These are phyloP conservation scores for Leucoptera coffeella DNA, from an alignment of 2,888 invertebrate genomes.

Conservation along the genomic window DNA sequence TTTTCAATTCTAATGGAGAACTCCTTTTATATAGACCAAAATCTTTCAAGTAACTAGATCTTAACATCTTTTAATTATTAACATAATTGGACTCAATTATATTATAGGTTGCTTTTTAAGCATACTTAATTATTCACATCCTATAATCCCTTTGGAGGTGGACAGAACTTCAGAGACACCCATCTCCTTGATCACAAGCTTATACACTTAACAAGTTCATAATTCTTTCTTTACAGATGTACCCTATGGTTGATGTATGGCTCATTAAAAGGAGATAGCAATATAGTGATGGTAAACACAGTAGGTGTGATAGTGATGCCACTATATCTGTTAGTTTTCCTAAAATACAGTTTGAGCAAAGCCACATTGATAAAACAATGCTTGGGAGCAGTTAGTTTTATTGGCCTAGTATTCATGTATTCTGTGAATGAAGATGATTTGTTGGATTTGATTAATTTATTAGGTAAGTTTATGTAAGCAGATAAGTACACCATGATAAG, in stretches of 20 bases:
- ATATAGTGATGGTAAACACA: conserved; percentile 68
- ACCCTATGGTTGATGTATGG: conserved; percentile 80
- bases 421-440: too few species aligned
- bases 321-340: conserved; percentile 64
- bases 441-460: too few species aligned
- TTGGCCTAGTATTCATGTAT: too few species aligned
- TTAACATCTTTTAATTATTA: conserved; percentile 1
- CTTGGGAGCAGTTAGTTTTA: conserved; percentile 42
- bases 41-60: too few species aligned
- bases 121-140: background rate
- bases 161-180: background rate
- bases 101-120: conserved; percentile 6
- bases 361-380: conserved; percentile 57
- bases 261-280: conserved; percentile 62
- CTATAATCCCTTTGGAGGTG: background rate
- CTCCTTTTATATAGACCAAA: too few species aligned
- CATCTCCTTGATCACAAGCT: background rate
- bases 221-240: conserved; percentile 46
- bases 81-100: background rate
- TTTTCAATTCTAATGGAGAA: too few species aligned
- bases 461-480: too few species aligned
- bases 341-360: conserved; percentile 68
- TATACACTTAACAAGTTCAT: background rate
- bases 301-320: conserved; percentile 68
- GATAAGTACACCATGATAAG: too few species aligned